Evolutionary conservation across 2,797 vertebrate genomes (phyloP), one percentile per base, ranked within the genome.

Genomic region (Sebastiscus albofasciatus): DNA sequence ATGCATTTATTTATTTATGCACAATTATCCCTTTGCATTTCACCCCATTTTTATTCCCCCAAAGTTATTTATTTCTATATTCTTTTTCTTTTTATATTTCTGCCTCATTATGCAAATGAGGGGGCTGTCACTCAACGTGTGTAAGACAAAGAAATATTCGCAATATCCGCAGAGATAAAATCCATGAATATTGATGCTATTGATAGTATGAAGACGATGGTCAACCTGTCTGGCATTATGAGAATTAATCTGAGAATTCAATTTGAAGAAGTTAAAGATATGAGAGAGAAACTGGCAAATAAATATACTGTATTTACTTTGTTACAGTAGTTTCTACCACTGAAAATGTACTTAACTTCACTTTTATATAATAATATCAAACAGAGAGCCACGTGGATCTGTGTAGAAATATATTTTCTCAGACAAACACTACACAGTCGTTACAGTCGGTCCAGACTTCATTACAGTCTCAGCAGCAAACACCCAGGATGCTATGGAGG

Each of bases 361-460:
- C 60, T 1, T 6, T 14, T 26, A 16, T 8, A 42, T 14, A 42
- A 46, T 49, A 46, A 46, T 5, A 49, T 8, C 1, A 69, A 9
- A 70, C 26, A 27, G 10, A 31, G 72, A 83, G 24, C 6, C 69
- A 20, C 0, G 0, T 24, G 5, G 11, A n/a, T 83, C 49, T 76
- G 78, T 82, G 82, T 81, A 89, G 68, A 89, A 90, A 89, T 89
- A 81, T 86, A 87, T 90, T 89, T 87, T 67, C 13, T 73, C 75
- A 77, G 55, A 77, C 36, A 79, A 81, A 83, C 34, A 71, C 67
- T 81, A 75, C 75, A 77, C 66, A 67, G 60, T 69, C 12, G 1
- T 27, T 69, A 68, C 36, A 85, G 62, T 61, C 59, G 4, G 18
- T 42, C 62, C 12, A 18, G 1, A 46, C 6, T 18, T 18, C 42